Evolutionary conservation across 2,113 vertebrate genomes (phyloP).

Genomic region (Tragelaphus buxtoni): DNA sequence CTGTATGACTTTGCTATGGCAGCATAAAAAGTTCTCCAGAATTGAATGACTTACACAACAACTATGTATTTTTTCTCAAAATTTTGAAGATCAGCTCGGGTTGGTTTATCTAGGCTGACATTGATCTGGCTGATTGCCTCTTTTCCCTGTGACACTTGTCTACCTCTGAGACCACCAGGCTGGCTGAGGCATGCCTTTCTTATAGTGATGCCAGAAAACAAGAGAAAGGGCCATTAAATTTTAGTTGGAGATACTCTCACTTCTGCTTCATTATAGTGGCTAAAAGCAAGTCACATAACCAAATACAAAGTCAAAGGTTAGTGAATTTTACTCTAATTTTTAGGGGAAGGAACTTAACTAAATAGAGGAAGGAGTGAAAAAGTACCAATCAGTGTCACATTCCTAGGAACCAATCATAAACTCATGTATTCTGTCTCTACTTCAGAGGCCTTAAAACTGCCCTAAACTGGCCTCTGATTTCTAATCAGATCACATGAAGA

Average conservation of each 20-base stretch:
- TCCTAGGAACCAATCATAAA: neutral
- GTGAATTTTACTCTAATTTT: neutral
- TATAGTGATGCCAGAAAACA: neutral
- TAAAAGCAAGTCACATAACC: neutral
- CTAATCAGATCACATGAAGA: neutral
- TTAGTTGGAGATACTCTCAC: neutral
- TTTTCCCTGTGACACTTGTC: neutral
- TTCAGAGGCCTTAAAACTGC: neutral
- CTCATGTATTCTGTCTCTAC: neutral
- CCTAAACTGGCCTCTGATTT: neutral
- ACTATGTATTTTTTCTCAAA: neutral
- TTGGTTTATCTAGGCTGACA: no score
- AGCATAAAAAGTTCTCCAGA: neutral
- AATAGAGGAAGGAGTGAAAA: neutral
- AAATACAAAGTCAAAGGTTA: neutral
- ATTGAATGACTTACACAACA: neutral
- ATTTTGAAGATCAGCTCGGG: neutral
- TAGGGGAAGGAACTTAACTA: neutral
- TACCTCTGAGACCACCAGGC: neutral
- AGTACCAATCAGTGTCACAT: neutral
- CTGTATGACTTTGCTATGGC: neutral
- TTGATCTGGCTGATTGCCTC: neutral
- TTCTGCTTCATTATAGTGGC: neutral
- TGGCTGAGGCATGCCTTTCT: neutral
- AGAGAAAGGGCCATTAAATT: neutral